Conservation (phyloP, 23 tunicate species). For the Diplosoma virens region DNA sequence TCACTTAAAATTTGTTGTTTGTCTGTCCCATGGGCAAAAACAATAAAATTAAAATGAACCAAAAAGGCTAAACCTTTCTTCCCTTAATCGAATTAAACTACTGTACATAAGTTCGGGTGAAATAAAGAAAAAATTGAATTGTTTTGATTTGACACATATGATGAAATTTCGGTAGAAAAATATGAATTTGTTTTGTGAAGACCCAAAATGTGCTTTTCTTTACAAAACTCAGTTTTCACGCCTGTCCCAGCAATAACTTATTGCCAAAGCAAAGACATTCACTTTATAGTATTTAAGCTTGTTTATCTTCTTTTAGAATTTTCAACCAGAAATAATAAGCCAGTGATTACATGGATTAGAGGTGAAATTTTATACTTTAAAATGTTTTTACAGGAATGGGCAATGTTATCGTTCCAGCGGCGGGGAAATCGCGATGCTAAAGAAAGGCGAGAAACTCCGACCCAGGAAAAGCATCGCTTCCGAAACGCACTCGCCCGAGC, state of each 20-base stretch:
- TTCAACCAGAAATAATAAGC: too few species aligned
- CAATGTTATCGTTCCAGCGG: slow-evolving; percentile 45
- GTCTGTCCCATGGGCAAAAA: background rate
- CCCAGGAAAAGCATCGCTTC: slow-evolving; percentile 78
- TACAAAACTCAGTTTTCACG: background rate
- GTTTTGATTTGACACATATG: too few species aligned
- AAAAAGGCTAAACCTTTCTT: too few species aligned
- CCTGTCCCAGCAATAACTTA: background rate
- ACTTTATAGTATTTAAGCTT: too few species aligned
- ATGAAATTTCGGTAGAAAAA: too few species aligned
- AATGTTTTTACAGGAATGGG: slow-evolving; percentile 64
- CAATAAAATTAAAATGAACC: background rate
- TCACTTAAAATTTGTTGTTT: too few species aligned
- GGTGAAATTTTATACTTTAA: background rate
- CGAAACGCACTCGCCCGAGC: slow-evolving; percentile 76
- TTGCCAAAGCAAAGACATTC: background rate
- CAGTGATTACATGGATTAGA: too few species aligned
- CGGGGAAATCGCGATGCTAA: slow-evolving; percentile 35
- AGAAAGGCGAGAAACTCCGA: slow-evolving; percentile 49
- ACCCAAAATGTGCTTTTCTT: background rate
- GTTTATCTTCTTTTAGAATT: too few species aligned
- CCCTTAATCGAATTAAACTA: too few species aligned
- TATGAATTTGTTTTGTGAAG: too few species aligned
- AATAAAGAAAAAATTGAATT: too few species aligned
- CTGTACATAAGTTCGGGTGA: too few species aligned